Base-by-base conservation (phyloP, 2,113 vertebrate genomes). In the Engystomops pustulosus region DNA sequence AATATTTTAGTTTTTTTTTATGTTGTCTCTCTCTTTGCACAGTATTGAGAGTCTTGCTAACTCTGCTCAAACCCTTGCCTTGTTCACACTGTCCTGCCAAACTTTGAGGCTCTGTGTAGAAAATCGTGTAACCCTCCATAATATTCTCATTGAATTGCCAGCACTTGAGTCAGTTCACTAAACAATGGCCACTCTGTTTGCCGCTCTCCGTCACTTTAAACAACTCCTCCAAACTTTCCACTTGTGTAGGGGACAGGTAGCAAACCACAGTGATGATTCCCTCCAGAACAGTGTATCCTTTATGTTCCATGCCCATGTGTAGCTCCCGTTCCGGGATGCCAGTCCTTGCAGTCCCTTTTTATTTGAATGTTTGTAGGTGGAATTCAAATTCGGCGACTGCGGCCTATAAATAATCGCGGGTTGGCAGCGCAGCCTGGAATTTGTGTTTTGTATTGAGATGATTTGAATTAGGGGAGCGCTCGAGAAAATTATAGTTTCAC, bases 71-170 rank as follows among this genome's bases (percentile, higher is more conserved):
- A 75, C 47, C 71, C 27, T n/a, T 76, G 72, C 45, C 71, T 6
- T 69, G 2, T 67, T 84, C 58, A n/a, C 82, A 69, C 72, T 20
- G n/a, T 14, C 4, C 47, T 78, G 82, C 60, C 82, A 84, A 77
- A 69, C 4, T 49, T 77, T 38, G 10, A 30, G 38, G 74, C 47
- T 68, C 36, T 41, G 9, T 76, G 71, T 30, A 49, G 55, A 75
- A 83, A 62, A 15, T 36, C 9, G 49, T 41, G 49, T 53, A 27
- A 25, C 47, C 41, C 36, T 44, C 49, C 36, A 10, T 78, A 41
- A 51, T 41, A 53, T 81, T 58, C 49, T 15, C 45, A 49, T 71
- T 18, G 67, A 41, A 23, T 23, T 81, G 80, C 80, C 67, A 81
- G n/a, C 23, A 27, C 71, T 69, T 68, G 7, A 36, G 53, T 51